phyloP scores from a whole-genome alignment of 2,113 vertebrate genomes.

The Ochotona curzoniae region DNA sequence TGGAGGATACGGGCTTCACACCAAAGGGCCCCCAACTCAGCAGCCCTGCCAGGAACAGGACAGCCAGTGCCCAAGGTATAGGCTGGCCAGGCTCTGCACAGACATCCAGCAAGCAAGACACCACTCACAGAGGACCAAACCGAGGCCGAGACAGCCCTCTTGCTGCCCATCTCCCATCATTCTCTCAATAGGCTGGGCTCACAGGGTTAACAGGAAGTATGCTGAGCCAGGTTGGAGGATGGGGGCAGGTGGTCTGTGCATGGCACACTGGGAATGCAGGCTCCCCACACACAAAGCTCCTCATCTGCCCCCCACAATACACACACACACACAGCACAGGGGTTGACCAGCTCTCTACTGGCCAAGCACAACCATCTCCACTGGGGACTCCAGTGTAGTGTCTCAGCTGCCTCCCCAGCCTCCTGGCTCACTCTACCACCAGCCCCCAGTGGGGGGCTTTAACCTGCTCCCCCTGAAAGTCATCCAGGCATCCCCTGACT shows the following conservation, averaged over 20 bases:
- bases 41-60: neutral
- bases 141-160: neutral
- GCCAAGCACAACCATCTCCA: neutral
- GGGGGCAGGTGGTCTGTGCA: accelerated
- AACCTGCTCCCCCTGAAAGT: neutral
- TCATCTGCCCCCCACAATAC: neutral
- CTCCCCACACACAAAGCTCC: neutral
- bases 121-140: neutral
- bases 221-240: no score
- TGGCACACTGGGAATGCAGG: neutral
- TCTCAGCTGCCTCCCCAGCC: neutral
- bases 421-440: neutral
- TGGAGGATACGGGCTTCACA: neutral
- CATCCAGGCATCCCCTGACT: neutral
- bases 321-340: neutral
- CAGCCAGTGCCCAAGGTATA: accelerated
- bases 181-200: neutral
- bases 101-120: no score
- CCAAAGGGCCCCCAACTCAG: neutral
- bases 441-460: neutral
- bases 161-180: neutral
- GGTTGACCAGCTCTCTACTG: neutral
- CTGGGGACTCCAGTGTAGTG: neutral
- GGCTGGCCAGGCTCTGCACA: neutral
- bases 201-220: no score